phyloP scores from a whole-genome alignment of 2,797 vertebrate genomes.

The Salarias fasciatus region DNA sequence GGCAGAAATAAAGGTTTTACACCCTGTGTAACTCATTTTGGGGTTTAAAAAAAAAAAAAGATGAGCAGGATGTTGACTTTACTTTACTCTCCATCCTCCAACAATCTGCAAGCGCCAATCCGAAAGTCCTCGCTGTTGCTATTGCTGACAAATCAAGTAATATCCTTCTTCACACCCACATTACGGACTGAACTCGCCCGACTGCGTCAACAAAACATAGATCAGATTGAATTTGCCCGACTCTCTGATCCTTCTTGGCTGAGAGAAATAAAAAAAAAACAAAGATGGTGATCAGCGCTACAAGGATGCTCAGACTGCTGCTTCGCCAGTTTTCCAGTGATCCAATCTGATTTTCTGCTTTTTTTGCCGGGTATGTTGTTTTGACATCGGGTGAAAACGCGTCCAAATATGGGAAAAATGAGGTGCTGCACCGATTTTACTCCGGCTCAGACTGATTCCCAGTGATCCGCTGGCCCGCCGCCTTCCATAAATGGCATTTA shows the following conservation, averaged over 20 bases:
- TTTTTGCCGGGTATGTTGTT: too few species aligned
- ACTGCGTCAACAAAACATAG: slow-evolving; percentile 34
- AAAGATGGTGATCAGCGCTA: slow-evolving; percentile 30
- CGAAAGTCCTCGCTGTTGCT: background rate
- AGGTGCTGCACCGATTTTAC: slow-evolving; percentile 33
- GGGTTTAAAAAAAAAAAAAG: too few species aligned
- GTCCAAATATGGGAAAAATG: slow-evolving; percentile 54
- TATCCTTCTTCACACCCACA: slow-evolving; percentile 10
- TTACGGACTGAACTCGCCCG: slow-evolving; percentile 20
- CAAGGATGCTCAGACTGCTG: slow-evolving; percentile 31
- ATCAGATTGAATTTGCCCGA: slow-evolving; percentile 39
- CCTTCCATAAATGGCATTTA: too few species aligned
- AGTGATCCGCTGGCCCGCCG: too few species aligned
- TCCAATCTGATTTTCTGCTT: slow-evolving; percentile 46
- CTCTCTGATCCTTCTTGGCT: slow-evolving; percentile 43
- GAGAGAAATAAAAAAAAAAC: slow-evolving; percentile 36
- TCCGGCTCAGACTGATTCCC: too few species aligned
- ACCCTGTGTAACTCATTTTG: too few species aligned
- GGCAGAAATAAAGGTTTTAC: too few species aligned
- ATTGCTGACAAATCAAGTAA: slow-evolving; percentile 21
- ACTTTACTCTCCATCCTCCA: too few species aligned
- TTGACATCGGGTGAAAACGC: slow-evolving; percentile 38
- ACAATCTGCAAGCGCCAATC: slow-evolving; percentile 1
- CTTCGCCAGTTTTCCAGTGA: slow-evolving; percentile 34
- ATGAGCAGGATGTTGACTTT: too few species aligned